phyloP scores from a whole-genome alignment of 1,140 invertebrate genomes.

The Leptopilina clavipes region DNA sequence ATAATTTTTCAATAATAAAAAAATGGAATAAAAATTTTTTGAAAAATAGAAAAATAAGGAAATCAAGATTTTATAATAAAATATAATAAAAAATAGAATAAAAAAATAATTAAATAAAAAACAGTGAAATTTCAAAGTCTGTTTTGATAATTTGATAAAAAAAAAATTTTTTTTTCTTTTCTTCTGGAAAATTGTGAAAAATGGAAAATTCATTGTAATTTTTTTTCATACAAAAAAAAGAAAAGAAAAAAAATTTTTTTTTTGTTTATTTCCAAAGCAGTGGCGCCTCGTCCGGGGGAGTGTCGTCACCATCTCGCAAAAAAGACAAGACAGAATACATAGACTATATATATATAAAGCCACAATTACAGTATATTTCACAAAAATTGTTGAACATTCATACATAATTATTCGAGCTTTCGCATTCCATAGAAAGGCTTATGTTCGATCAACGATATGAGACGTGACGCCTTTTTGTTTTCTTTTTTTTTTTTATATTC shows the following conservation, averaged over 20 bases:
- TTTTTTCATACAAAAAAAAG: neutral
- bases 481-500: neutral
- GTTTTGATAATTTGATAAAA: no score
- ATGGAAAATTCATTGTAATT: neutral
- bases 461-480: slow-evolving; percentile 4
- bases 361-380: slow-evolving; percentile 74
- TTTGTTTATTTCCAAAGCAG: neutral
- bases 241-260: slow-evolving; percentile 6
- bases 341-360: slow-evolving; percentile 65
- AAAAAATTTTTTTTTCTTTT: no score
- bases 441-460: slow-evolving; percentile 59
- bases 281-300: neutral
- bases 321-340: slow-evolving; percentile 57
- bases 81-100: no score
- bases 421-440: slow-evolving; percentile 66
- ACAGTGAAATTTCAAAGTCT: no score
- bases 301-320: slow-evolving; percentile 23
- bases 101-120: no score
- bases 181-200: no score
- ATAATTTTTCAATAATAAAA: no score
- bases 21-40: no score
- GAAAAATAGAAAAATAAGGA: no score
- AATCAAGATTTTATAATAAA: no score
- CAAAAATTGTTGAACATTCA: slow-evolving; percentile 73
- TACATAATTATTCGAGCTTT: slow-evolving; percentile 72